A percentile compares a stretch with the other conserved stretches of the same genome.
These are phyloP conservation scores for Epizoanthus illoricatus DNA, from an alignment of 92 coral and sea anemone species.

Conservation along the genomic window DNA sequence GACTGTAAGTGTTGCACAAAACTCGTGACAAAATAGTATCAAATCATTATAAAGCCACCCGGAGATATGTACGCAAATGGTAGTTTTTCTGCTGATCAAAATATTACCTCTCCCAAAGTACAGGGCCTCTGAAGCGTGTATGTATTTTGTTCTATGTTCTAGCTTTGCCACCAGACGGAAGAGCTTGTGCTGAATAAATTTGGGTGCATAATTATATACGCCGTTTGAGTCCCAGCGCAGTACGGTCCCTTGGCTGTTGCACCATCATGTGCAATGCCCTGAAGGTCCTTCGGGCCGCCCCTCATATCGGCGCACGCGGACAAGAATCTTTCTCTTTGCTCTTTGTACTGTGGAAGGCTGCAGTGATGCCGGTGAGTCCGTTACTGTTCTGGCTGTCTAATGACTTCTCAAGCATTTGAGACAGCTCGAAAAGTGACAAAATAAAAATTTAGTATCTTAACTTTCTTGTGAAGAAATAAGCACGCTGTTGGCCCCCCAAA, in stretches of 20 bases:
- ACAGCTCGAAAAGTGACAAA: background rate
- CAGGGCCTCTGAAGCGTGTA: too few species aligned
- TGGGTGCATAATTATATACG: background rate
- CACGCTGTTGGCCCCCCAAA: background rate
- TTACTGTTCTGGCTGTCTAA: conserved; percentile 18
- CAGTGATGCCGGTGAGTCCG: conserved; percentile 91
- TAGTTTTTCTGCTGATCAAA: too few species aligned
- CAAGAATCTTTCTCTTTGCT: conserved; percentile 79
- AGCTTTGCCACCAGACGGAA: too few species aligned
- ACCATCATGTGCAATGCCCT: conserved; percentile 56
- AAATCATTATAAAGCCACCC: too few species aligned
- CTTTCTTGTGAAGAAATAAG: background rate
- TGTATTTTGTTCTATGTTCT: too few species aligned
- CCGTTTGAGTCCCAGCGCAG: background rate
- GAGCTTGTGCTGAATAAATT: too few species aligned
- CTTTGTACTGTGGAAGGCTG: conserved; percentile 70
- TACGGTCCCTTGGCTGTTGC: conserved; percentile 22
- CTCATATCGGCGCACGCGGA: conserved; percentile 75
- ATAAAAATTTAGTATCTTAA: background rate
- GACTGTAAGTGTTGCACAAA: too few species aligned
- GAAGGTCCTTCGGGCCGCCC: conserved; percentile 69
- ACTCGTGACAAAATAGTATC: too few species aligned
- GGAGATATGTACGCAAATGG: too few species aligned
- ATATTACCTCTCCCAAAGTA: too few species aligned
- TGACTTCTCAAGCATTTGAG: background rate